These are phyloP conservation scores for Agonum fuliginosum DNA, from an alignment of 2,888 invertebrate species.

Conservation along the genomic window DNA sequence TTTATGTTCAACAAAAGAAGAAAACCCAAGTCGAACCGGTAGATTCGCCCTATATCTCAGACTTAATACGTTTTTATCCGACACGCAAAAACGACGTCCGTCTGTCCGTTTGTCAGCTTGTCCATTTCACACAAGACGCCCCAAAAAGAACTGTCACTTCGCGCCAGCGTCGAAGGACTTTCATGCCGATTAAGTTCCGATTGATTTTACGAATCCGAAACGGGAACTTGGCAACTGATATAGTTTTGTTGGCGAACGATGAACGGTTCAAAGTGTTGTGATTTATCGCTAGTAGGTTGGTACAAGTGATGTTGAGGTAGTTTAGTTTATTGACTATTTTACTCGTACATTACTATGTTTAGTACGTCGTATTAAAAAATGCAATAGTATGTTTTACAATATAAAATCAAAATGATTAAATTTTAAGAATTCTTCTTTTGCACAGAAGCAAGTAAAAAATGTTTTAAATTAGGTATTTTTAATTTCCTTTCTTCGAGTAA, in stretches of 20 bases:
- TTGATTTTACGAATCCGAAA: not conserved
- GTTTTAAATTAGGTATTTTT: too few relatives aligned
- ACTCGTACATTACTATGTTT: too few relatives aligned
- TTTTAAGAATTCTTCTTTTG: too few relatives aligned
- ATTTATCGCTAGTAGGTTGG: constrained; percentile 15
- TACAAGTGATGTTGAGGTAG: too few relatives aligned
- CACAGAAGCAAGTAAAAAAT: too few relatives aligned
- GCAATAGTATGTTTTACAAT: too few relatives aligned
- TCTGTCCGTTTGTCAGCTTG: constrained; percentile 22
- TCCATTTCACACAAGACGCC: not conserved
- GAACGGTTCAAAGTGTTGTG: constrained; percentile 16
- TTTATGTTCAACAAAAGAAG: constrained; percentile 27
- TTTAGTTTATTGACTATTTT: too few relatives aligned
- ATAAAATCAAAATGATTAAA: too few relatives aligned
- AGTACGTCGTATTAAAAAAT: too few relatives aligned
- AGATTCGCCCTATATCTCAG: constrained; percentile 44
- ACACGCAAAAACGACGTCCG: constrained; percentile 44
- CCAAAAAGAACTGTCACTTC: not conserved
- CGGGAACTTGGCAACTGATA: constrained; percentile 11
- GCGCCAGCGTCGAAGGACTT: not conserved
- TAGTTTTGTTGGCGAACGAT: constrained; percentile 21
- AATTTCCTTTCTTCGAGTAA: too few relatives aligned
- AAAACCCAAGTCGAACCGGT: constrained; percentile 18
- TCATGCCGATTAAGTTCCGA: not conserved
- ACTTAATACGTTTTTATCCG: constrained; percentile 50